Evolutionary conservation across 2,797 vertebrate genomes (phyloP), one percentile per base, ranked within the genome.

Genomic region (Ptychobarbus kaznakovi): DNA sequence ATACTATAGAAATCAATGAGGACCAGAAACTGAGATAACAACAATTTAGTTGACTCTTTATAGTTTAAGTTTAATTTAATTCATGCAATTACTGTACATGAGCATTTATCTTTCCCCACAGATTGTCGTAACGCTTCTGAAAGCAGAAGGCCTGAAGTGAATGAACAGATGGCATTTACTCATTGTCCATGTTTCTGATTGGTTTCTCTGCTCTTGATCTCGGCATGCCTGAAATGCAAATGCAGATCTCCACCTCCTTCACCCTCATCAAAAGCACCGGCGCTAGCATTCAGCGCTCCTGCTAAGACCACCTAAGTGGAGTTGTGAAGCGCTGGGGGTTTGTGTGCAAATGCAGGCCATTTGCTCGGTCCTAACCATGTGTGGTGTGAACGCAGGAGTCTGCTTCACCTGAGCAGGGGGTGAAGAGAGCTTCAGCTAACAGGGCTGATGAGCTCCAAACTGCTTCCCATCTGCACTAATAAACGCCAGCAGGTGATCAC

Each of bases 381-480:
- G 51, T 38, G 40, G 51, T 75, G 85, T 49, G 68, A 79, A 84
- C 10, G 56, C 81, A 81, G 82, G 63, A 22, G 79, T 58, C 68
- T 79, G 63, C 79, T 88, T 86, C 86, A 83, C 84, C 84, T 87
- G 73, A 84, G 66, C 80, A 87, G 88, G 83, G 88, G 89, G 88
- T 51, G 49, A 83, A 85, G 49, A 42, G 18, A 16, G 35, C 53
- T 73, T 88, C 81, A 89, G 86, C 87, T 93, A 92, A 92, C 58
- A 46, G 77, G 87, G 73, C 90, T 84, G 86, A 87, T 87, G 75
- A 92, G 86, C 81, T 92, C 88, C 91, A 90, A 93, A 89, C 87
- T 85, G 49, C 74, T 85, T 88, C 90, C 90, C 77, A 46, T 88
- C 90, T 88, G 85, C 78, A 35, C 83, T 88, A 76, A 89, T 90